Evolutionary conservation across 2,113 vertebrate genomes (phyloP), one percentile per base, ranked within the genome.

Genomic region (Notothenia rossii): DNA sequence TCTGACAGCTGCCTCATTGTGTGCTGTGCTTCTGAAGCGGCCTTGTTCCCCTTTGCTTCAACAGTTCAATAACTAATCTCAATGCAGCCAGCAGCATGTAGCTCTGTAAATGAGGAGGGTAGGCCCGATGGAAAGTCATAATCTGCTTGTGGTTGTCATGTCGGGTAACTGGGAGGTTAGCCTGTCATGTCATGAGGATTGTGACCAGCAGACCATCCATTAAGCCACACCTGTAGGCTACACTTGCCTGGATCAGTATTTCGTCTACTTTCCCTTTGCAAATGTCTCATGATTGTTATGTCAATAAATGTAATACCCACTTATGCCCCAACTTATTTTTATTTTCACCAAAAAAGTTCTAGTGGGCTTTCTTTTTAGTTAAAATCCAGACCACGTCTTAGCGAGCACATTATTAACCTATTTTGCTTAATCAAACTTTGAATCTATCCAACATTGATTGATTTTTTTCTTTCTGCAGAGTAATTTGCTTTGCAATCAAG

Each of bases 21-120:
- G 91, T 59, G 71, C 60, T 51, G 72, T 66, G 78, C 78, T 81
- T 91, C 88, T 90, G 80, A 87, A 83, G 91, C 86, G 65, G 92
- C 90, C 91, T 93, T 88, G 89, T 93, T 90, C 87, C 89, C 72
- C 85, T 86, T 77, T 81, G 89, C 90, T 85, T 76, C 81, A 86
- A 81, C 91, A 86, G 92, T 93, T 94, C 93, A 92, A 93, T 94
- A 94, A 92, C 91, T 93, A 90, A 93, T 94, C 91, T 92, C 88
- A 89, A 88, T 92, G 89, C 87, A 92, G 88, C 89, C 88, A 77
- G 82, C 82, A 91, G 92, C 85, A 63, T 77, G 72, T 62, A 61
- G 91, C 74, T 76, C 80, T 87, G 64, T 84, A 92, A 89, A 91
- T 68, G 75, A 88, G 78, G 78, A 81, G 89, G 85, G 72, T 82